Evolutionary conservation across 30 jellyfish, hydroid and myxozoan species (phyloP).

Genomic region (Hydractinia echinata): DNA sequence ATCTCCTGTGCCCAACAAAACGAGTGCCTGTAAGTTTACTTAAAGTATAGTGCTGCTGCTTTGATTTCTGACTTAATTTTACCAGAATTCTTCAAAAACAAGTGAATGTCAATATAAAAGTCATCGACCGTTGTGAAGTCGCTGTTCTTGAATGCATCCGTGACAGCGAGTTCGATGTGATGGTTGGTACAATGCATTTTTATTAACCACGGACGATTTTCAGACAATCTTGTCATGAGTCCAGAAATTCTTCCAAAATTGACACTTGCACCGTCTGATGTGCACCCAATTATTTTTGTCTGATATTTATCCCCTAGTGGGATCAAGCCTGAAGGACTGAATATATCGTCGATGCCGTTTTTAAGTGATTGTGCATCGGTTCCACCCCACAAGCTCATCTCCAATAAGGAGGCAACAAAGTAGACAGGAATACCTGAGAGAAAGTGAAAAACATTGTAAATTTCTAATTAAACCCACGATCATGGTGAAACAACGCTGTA

Average conservation of each 20-base stretch:
- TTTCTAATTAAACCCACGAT: too few species aligned
- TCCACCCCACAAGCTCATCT: constrained; percentile 34
- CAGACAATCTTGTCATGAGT: constrained; percentile 42
- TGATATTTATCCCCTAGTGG: too few species aligned
- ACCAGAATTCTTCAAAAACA: constrained; percentile 52
- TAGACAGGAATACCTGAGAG: constrained; percentile 30
- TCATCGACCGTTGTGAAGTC: neutral
- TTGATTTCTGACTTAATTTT: constrained; percentile 32
- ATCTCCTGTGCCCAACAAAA: constrained; percentile 53
- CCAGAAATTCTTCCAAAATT: constrained; percentile 26
- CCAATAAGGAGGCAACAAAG: constrained; percentile 22
- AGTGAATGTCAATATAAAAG: constrained; percentile 2
- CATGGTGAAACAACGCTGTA: too few species aligned
- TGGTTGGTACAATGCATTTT: constrained; percentile 27
- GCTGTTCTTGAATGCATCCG: neutral
- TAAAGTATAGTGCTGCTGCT: too few species aligned
- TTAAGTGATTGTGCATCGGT: constrained; percentile 25
- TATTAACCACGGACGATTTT: constrained; percentile 56
- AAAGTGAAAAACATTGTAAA: too few species aligned
- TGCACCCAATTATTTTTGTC: too few species aligned
- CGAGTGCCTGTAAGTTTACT: constrained; percentile 55
- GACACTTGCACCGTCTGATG: too few species aligned
- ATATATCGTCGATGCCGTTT: constrained; percentile 15
- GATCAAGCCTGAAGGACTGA: too few species aligned
- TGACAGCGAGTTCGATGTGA: neutral